phyloP scores from a whole-genome alignment of 1,140 invertebrate genomes.

The Drosophila watanabei region DNA sequence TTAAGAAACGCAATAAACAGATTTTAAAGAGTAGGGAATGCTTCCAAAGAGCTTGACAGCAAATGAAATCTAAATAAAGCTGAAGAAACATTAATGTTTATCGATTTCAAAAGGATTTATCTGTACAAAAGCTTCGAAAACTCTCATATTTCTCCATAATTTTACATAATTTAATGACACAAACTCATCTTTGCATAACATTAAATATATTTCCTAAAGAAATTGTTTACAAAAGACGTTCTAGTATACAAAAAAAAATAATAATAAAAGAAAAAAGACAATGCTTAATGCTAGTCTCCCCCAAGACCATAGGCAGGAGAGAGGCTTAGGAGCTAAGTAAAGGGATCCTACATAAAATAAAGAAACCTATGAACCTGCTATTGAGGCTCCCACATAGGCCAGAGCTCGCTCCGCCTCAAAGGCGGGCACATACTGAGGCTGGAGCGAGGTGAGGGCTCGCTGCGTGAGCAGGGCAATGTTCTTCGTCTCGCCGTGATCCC shows the following conservation, averaged over 20 bases:
- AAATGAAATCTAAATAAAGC: background rate
- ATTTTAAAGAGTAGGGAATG: no score
- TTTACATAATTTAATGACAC: background rate
- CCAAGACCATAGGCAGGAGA: conserved; percentile 2
- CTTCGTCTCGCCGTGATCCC: conserved; percentile 74
- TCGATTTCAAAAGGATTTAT: background rate
- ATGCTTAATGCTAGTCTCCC: background rate
- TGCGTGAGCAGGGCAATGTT: conserved; percentile 58
- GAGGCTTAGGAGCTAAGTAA: conserved; percentile 25
- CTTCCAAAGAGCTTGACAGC: background rate
- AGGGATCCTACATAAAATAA: conserved; percentile 4
- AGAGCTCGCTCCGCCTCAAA: conserved; percentile 67
- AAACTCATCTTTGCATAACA: background rate
- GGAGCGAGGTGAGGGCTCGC: conserved; percentile 64
- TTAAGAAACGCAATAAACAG: background rate
- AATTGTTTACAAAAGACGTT: conserved; percentile 7
- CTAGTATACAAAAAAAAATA: background rate
- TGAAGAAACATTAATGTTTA: background rate
- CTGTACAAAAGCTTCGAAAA: background rate
- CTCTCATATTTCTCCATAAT: background rate
- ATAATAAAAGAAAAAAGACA: background rate
- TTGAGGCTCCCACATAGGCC: conserved; percentile 54
- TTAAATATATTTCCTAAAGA: conserved; percentile 7
- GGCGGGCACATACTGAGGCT: conserved; percentile 53
- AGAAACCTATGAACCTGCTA: conserved; percentile 22